Conservation (phyloP, 2,113 vertebrate genomes). For the Phasianus colchicus region DNA sequence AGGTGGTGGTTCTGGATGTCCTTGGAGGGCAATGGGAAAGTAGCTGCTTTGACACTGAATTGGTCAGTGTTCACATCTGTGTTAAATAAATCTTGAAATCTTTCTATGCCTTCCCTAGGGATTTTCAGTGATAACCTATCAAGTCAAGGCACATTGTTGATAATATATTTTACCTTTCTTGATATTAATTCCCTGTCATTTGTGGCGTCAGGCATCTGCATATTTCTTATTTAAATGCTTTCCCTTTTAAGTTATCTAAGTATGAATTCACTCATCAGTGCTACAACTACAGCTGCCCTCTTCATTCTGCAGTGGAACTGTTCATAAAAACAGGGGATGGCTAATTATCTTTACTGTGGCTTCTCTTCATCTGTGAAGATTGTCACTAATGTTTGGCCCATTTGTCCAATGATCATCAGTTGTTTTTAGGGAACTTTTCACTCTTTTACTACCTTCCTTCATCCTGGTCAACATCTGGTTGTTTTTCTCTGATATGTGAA, state of each 20-base stretch:
- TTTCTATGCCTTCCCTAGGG: not conserved
- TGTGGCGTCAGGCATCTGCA: not conserved
- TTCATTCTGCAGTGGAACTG: not conserved
- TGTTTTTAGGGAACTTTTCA: not conserved
- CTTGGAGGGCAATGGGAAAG: not conserved
- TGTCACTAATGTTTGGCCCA: not conserved
- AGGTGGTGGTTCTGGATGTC: not conserved
- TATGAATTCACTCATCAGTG: not conserved
- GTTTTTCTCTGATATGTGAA: not conserved
- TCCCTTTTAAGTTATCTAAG: not conserved
- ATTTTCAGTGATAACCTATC: not conserved
- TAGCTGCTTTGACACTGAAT: not conserved
- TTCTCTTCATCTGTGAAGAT: not conserved
- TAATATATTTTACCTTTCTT: not conserved
- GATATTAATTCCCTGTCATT: not conserved
- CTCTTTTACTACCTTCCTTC: not conserved
- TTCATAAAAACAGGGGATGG: not conserved
- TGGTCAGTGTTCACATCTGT: fast-evolving
- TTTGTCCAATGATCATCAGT: not conserved
- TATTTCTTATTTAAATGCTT: not conserved
- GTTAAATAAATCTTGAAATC: not conserved
- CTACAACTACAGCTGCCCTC: not conserved
- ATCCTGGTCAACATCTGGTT: not conserved
- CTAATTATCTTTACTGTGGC: not conserved
- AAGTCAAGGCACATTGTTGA: not conserved